phyloP scores from a whole-genome alignment of 2,113 vertebrate species.

The Acrocephalus kingi region DNA sequence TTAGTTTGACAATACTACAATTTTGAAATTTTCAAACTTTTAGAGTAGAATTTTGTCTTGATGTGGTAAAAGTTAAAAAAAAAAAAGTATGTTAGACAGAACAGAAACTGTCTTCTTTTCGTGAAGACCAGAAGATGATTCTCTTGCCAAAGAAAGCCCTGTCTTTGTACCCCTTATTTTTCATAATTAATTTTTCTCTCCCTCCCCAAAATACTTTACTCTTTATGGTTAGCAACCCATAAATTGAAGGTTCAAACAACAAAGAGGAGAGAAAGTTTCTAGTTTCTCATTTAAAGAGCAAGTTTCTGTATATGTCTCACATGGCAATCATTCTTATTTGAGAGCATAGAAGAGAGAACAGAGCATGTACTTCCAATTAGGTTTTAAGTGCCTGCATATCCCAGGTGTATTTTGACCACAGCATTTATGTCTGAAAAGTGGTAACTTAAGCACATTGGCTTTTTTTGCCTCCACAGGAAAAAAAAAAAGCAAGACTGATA shows the following conservation, averaged over 20 bases:
- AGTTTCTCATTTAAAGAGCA: neutral
- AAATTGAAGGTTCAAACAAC: neutral
- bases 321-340: neutral
- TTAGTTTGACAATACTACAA: neutral
- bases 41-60: neutral
- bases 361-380: conserved; percentile 25
- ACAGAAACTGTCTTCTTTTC: neutral
- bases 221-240: neutral
- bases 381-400: conserved; percentile 12
- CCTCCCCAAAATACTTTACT: neutral
- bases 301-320: neutral
- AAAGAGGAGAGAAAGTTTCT: neutral
- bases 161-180: neutral
- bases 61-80: neutral
- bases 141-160: conserved; percentile 5
- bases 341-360: neutral
- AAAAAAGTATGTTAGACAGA: neutral
- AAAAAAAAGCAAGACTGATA: conserved; percentile 1
- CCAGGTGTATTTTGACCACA: conserved; percentile 54
- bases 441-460: conserved; percentile 30
- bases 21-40: neutral
- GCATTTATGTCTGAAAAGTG: conserved; percentile 37
- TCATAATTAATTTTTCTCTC: neutral
- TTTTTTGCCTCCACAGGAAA: conserved; percentile 45
- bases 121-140: neutral